Evolutionary conservation across 92 coral and sea anemone species (phyloP).

Genomic region (Chrysogorgia sp.): DNA sequence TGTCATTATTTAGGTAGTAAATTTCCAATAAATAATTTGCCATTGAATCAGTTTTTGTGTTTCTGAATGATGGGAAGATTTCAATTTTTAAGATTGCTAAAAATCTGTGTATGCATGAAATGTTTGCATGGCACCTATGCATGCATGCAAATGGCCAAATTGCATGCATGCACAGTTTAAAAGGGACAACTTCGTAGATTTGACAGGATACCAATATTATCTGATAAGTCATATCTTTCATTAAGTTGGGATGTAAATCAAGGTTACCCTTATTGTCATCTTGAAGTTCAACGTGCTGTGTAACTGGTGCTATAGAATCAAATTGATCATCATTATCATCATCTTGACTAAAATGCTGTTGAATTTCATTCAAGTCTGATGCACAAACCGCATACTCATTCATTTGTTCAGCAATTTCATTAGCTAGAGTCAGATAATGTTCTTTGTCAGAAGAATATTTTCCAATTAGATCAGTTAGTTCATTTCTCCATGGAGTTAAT

Average conservation of each 20-base stretch:
- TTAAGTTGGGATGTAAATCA: too few relatives aligned
- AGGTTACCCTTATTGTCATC: conserved; percentile 11
- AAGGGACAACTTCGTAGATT: conserved; percentile 1
- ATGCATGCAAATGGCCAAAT: too few relatives aligned
- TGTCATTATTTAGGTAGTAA: too few relatives aligned
- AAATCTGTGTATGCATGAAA: too few relatives aligned
- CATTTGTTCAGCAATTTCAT: conserved; percentile 57
- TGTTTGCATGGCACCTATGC: too few relatives aligned
- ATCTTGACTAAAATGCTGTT: conserved; percentile 35
- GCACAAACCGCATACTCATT: conserved; percentile 56
- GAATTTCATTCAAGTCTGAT: conserved; percentile 58
- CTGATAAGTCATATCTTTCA: too few relatives aligned
- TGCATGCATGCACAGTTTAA: too few relatives aligned
- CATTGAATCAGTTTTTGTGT: too few relatives aligned
- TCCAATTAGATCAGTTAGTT: conserved; percentile 58
- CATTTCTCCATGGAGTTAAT: conserved; percentile 70
- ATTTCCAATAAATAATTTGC: too few relatives aligned
- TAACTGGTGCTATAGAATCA: conserved; percentile 11
- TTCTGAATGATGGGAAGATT: too few relatives aligned
- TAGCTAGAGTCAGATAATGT: conserved; percentile 33
- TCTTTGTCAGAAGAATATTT: conserved; percentile 52
- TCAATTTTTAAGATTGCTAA: too few relatives aligned
- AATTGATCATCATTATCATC: conserved; percentile 38
- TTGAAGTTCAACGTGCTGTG: conserved; percentile 13
- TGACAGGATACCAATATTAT: conserved; percentile 34